phyloP scores from a whole-genome alignment of 1,140 invertebrate genomes.

The Formica selysi region DNA sequence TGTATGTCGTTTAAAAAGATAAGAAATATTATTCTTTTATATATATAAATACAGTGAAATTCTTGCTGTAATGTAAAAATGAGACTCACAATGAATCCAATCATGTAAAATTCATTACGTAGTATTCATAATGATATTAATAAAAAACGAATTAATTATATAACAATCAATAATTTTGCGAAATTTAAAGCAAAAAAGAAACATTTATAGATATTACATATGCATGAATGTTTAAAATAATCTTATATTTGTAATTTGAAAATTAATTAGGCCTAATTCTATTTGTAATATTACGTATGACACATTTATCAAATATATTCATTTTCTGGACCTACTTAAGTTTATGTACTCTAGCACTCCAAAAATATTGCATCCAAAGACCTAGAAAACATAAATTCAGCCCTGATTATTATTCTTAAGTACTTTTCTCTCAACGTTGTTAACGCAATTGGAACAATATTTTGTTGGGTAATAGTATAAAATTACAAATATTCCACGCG shows the following conservation, averaged over 20 bases:
- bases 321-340: not conserved
- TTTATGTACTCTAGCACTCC: not conserved
- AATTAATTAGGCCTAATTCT: not conserved
- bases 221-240: not conserved
- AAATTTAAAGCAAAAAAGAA: not conserved
- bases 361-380: not conserved
- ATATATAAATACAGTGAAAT: not conserved
- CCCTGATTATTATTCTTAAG: conserved; percentile 48
- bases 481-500: conserved; percentile 68
- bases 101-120: not conserved
- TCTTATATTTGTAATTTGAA: not conserved
- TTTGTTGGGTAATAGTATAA: conserved; percentile 54
- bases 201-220: not conserved
- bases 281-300: not conserved
- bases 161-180: not conserved
- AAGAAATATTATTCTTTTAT: not conserved
- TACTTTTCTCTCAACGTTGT: conserved; percentile 52
- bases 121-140: not conserved
- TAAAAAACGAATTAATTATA: conserved; percentile 1
- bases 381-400: not conserved
- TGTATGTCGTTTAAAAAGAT: not conserved
- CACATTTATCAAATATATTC: not conserved
- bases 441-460: conserved; percentile 41
- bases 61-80: not conserved
- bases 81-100: not conserved